These are phyloP conservation scores for Pollenia griseotomentosa DNA, from an alignment of 2,888 invertebrate species.

Conservation along the genomic window DNA sequence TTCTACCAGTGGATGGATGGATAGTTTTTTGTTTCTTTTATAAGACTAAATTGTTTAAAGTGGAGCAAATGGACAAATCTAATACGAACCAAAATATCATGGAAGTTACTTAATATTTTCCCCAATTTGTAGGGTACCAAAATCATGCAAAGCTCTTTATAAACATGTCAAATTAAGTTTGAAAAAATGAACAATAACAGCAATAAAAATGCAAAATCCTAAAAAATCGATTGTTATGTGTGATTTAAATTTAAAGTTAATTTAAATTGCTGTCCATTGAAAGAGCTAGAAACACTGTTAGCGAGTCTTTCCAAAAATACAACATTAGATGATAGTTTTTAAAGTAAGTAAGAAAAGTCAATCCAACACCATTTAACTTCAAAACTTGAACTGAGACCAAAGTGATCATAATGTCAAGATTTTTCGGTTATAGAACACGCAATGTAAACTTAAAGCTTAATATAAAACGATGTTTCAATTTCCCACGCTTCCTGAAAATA, in stretches of 20 bases:
- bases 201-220: background rate
- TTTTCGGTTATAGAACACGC: conserved; percentile 60
- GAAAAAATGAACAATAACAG: background rate
- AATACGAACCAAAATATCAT: no score
- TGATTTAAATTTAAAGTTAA: conserved; percentile 19
- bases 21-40: no score
- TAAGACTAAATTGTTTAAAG: no score
- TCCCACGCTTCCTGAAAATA: conserved; percentile 72
- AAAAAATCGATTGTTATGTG: conserved; percentile 16
- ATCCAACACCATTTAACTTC: conserved; percentile 6
- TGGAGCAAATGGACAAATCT: no score
- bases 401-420: conserved; percentile 65
- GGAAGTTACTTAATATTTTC: no score
- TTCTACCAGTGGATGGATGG: no score
- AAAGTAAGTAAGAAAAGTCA: background rate
- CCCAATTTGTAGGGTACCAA: conserved; percentile 16
- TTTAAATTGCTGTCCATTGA: background rate
- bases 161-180: conserved; percentile 34
- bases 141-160: conserved; percentile 39
- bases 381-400: conserved; percentile 15
- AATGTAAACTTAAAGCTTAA: conserved; percentile 41
- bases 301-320: background rate
- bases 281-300: background rate
- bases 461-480: conserved; percentile 63
- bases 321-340: conserved; percentile 23